Percentiles rank a stretch among this genome's conserved stretches.
Conservation (phyloP, 2,113 vertebrate genomes). For the Argyrosomus japonicus region DNA sequence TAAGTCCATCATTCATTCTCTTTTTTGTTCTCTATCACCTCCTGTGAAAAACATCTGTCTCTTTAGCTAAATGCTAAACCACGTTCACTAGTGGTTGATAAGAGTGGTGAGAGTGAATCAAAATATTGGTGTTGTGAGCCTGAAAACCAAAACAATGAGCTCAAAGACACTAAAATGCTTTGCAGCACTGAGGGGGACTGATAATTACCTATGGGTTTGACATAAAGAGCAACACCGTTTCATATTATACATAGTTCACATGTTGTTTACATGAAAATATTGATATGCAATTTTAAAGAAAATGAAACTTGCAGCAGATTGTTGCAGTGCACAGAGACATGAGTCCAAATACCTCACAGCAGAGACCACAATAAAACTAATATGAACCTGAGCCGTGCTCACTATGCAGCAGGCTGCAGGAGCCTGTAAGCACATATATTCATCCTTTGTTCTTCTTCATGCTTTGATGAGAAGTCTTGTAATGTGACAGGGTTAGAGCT, state of each 20-base stretch:
- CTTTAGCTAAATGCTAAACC: neutral
- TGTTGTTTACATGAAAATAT: neutral
- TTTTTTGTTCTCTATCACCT: neutral
- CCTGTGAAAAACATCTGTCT: neutral
- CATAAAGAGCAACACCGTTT: neutral
- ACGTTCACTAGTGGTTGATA: neutral
- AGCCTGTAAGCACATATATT: neutral
- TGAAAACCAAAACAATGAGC: neutral
- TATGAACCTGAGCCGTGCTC: slow-evolving; percentile 4
- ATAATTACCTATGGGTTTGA: neutral
- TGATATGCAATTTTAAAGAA: neutral
- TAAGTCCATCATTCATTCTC: no score
- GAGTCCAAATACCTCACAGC: neutral
- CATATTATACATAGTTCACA: neutral
- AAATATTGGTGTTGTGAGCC: neutral
- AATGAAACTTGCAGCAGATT: neutral
- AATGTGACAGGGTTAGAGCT: neutral
- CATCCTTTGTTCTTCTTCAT: slow-evolving; percentile 13
- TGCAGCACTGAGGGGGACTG: neutral
- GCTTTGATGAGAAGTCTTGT: slow-evolving; percentile 30
- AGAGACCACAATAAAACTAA: slow-evolving; percentile 4
- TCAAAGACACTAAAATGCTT: neutral
- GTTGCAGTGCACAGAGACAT: neutral
- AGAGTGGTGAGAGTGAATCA: neutral
- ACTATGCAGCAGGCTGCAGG: slow-evolving; percentile 6